Base-by-base conservation (phyloP, 2,888 invertebrate genomes). In the Schizotus pectinicornis region DNA sequence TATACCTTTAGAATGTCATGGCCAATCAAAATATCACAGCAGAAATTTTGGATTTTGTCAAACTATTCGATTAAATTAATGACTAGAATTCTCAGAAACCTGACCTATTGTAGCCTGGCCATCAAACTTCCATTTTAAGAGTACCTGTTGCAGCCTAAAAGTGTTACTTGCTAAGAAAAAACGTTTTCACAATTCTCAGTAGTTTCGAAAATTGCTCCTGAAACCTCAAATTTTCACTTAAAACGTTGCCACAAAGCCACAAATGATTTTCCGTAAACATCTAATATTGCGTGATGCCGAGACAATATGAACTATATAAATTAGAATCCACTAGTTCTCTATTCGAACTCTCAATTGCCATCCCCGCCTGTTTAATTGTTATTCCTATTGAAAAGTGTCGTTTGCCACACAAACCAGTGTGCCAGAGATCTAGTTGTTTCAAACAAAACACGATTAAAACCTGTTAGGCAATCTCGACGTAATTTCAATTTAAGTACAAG, bases 21-120 rank as follows among this genome's bases (percentile, higher is more conserved):
- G 66, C 65, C 67, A 65, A 67, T 64, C 55, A 65, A 71, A 70
- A 67, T 71, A 75, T 75, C 75, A 75, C 75, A 75, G 75, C 63
- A 65, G 62, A 69, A 73, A 70, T 75, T 71, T 69, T 67, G 68
- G 68, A 66, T 65, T 63, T 55, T 43, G 37, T 47, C 37, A 11
- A 41, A 42, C 61, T 48, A 62, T 49, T 59, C 31, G 52, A 53
- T 58, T 62, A 50, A 50, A 55, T 37, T 59, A 64, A 65, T 71
- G 74, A 75, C 74, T 75, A 75, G 74, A 74, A 59, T 64, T 66
- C 31, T 43, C 34, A 47, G 45, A 41, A 41, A 22, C 34, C 11
- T 56, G 47, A 59, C 32, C 33, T 49, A 61, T 58, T 63, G 62
- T 63, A 63, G 64, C 58, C 68, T 66, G 67, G 65, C 67, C 65